Evolutionary conservation across 2,797 vertebrate species (phyloP).

Genomic region (Esox lucius): DNA sequence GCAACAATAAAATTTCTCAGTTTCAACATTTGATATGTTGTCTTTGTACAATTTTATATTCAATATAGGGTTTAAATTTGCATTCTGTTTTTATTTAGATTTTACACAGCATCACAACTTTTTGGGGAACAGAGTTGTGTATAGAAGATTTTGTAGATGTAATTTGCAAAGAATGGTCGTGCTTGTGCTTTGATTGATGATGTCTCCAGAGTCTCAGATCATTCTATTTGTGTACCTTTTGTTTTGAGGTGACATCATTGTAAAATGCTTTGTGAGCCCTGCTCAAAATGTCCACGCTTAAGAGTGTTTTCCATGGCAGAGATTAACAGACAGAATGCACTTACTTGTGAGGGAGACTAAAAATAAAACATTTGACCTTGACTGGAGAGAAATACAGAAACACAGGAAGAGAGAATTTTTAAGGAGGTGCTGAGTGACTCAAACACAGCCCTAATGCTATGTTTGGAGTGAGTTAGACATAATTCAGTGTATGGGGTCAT

Average conservation of each 20-base stretch:
- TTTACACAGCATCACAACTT: too few relatives aligned
- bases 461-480: background rate
- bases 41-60: too few relatives aligned
- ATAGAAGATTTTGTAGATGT: too few relatives aligned
- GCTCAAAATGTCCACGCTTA: slow-evolving; percentile 31
- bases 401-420: background rate
- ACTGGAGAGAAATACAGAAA: slow-evolving; percentile 42
- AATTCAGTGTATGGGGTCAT: background rate
- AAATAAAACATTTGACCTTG: slow-evolving; percentile 66
- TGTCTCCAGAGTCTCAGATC: too few relatives aligned
- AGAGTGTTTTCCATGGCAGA: slow-evolving; percentile 51
- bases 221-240: slow-evolving; percentile 11
- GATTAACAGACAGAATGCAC: slow-evolving; percentile 34
- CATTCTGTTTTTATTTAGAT: too few relatives aligned
- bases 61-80: too few relatives aligned
- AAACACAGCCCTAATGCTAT: too few relatives aligned
- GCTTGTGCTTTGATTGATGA: too few relatives aligned
- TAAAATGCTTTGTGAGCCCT: slow-evolving; percentile 47
- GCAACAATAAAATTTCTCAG: too few relatives aligned
- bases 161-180: too few relatives aligned
- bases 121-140: too few relatives aligned
- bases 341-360: slow-evolving; percentile 56
- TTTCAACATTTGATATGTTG: too few relatives aligned
- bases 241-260: background rate
- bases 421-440: background rate